Evolutionary conservation across 2,113 vertebrate species (phyloP), one percentile per base, ranked within the genome.

Genomic region (Oncorhynchus gorbuscha): DNA sequence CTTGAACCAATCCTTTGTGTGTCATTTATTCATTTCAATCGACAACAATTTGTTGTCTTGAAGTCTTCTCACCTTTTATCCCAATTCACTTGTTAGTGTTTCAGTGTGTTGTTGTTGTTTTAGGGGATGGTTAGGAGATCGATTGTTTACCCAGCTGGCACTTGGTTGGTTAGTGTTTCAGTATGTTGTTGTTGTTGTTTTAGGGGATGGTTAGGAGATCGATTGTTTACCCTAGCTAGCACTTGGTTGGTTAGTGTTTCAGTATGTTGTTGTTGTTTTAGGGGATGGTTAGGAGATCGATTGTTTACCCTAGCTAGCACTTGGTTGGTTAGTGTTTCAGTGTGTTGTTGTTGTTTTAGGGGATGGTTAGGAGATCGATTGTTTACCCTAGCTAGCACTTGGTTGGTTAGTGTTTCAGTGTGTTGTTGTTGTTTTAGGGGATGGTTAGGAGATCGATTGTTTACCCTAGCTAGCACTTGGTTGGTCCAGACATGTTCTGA

Each of bases 161-260:
- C 84, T 51, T 86, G 73, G 24, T 24, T 24, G 24, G 24, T 80
- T 51, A 16, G 64, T n/a, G 82, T 83, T 71, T 51, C n/a, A 61
- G 11, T 61, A 6, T n/a, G n/a, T n/a, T 61, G 7, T 22, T n/a
- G 87, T 88, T 55, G 85, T 88, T 51, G 85, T 91, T 87, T 87
- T 88, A 76, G 88, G 88, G 91, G 28, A 90, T 87, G 88, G 85
- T 89, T 86, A 84, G 78, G 71, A 83, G 87, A 74, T 85, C 83
- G 85, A 87, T 81, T 6, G 89, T 89, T 86, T 62, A 80, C 85
- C 84, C 22, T 2, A 81, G 85, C 89, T 3, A 81, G 85, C 89
- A 90, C 90, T 88, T 88, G 87, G 84, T 90, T 87, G 88, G 88
- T 86, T n/a, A n/a, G n/a, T n/a, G n/a, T n/a, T n/a, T n/a, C 24